Conservation (phyloP, 1,140 invertebrate genomes). For the Bombus balteatus region DNA sequence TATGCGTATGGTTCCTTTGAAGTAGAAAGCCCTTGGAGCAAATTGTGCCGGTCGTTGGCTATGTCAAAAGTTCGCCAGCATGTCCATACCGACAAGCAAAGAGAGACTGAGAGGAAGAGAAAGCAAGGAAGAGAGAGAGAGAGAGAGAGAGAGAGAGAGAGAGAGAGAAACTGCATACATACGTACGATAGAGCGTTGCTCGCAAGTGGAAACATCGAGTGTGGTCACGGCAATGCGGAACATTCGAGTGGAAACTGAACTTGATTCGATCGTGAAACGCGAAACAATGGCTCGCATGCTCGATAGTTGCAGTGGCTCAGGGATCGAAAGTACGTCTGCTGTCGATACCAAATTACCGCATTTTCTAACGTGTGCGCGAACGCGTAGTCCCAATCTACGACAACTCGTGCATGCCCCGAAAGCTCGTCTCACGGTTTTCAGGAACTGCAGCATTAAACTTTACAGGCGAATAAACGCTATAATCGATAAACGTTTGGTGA, state of each 20-base stretch:
- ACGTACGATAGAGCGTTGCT: conserved; percentile 32
- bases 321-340: conserved; percentile 46
- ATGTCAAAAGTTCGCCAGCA: conserved; percentile 47
- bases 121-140: not conserved
- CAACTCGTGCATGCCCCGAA: not conserved
- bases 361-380: conserved; percentile 18
- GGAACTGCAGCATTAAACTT: not conserved
- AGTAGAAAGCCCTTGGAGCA: conserved; percentile 48
- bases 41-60: conserved; percentile 54
- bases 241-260: conserved; percentile 65
- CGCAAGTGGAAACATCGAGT: conserved; percentile 58
- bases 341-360: conserved; percentile 50
- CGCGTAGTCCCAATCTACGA: conserved; percentile 28
- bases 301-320: conserved; percentile 25
- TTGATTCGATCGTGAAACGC: conserved; percentile 62
- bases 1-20: conserved; percentile 53
- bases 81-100: conserved; percentile 37
- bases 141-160: not conserved
- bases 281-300: conserved; percentile 54
- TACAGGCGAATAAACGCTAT: not conserved
- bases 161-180: not conserved
- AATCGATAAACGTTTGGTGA: not conserved
- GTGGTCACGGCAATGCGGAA: conserved; percentile 63
- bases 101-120: not conserved
- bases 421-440: conserved; percentile 7